Conservation (phyloP, 2,888 invertebrate genomes). For the Oeneis ivallda region DNA sequence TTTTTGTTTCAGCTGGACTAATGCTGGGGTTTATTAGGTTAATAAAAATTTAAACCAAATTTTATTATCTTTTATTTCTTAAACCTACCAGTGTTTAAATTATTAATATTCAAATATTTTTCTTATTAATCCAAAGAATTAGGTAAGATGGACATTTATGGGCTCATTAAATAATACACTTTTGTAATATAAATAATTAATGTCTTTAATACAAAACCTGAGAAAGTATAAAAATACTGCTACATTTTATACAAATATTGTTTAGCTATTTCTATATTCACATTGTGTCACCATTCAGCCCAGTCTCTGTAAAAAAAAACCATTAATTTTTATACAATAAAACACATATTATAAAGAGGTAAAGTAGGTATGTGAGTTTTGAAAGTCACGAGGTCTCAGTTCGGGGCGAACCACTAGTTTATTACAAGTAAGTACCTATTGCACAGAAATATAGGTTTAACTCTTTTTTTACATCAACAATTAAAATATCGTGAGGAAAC, state of each 20-base stretch:
- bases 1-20: conserved; percentile 84
- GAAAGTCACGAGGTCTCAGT: too few relatives aligned
- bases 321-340: conserved; percentile 12
- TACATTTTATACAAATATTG: conserved; percentile 15
- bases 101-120: neutral
- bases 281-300: conserved; percentile 22
- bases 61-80: neutral
- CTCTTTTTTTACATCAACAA: too few relatives aligned
- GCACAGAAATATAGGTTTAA: too few relatives aligned
- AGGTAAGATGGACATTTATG: too few relatives aligned
- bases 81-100: neutral
- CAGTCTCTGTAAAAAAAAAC: conserved; percentile 34
- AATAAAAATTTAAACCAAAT: conserved; percentile 58
- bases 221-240: conserved; percentile 28
- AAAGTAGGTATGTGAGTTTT: too few relatives aligned
- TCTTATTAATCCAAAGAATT: too few relatives aligned
- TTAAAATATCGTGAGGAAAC: too few relatives aligned
- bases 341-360: too few relatives aligned
- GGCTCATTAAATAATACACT: neutral
- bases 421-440: too few relatives aligned
- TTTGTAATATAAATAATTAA: conserved; percentile 22
- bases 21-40: conserved; percentile 50
- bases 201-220: conserved; percentile 31
- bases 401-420: too few relatives aligned
- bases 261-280: conserved; percentile 30